phyloP scores from a whole-genome alignment of 2,113 vertebrate genomes.

The Dascyllus trimaculatus region DNA sequence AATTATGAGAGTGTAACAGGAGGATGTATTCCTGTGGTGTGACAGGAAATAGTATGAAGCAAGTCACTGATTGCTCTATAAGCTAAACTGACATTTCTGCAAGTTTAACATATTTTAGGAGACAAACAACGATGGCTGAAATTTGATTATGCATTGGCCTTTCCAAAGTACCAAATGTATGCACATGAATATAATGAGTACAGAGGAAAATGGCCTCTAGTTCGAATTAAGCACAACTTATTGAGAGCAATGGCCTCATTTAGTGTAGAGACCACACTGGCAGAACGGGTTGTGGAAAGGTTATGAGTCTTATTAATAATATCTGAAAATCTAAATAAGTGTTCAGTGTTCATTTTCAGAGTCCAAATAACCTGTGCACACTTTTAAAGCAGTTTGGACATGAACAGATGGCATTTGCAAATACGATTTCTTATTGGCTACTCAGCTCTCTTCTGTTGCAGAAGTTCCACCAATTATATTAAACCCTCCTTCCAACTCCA shows the following conservation, averaged over 20 bases:
- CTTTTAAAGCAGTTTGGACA: conserved; percentile 6
- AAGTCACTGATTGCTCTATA: conserved; percentile 19
- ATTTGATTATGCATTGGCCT: conserved; percentile 52
- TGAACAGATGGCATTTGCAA: not conserved
- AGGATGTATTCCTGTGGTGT: conserved; percentile 11
- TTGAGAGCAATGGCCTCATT: conserved; percentile 48
- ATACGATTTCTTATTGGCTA: not conserved
- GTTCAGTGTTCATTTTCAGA: conserved; percentile 23
- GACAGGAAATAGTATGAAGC: conserved; percentile 15
- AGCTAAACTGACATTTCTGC: conserved; percentile 29
- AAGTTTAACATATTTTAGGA: conserved; percentile 16
- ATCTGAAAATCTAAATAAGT: conserved; percentile 33
- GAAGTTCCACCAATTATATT: not conserved
- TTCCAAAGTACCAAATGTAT: conserved; percentile 32
- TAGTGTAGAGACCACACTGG: conserved; percentile 13
- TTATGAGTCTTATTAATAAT: conserved; percentile 45
- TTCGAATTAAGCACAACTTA: conserved; percentile 42
- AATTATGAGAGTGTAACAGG: conserved; percentile 10
- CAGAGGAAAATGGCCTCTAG: conserved; percentile 10
- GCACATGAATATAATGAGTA: conserved; percentile 35
- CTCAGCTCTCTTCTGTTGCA: not conserved
- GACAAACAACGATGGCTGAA: conserved; percentile 7
- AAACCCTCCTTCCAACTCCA: not conserved
- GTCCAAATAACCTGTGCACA: not conserved
- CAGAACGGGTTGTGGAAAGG: conserved; percentile 34